Percentiles rank a stretch among this genome's conserved stretches.
phyloP scores from a whole-genome alignment of 2,797 vertebrate species.

The Anisognathus igniventris region DNA sequence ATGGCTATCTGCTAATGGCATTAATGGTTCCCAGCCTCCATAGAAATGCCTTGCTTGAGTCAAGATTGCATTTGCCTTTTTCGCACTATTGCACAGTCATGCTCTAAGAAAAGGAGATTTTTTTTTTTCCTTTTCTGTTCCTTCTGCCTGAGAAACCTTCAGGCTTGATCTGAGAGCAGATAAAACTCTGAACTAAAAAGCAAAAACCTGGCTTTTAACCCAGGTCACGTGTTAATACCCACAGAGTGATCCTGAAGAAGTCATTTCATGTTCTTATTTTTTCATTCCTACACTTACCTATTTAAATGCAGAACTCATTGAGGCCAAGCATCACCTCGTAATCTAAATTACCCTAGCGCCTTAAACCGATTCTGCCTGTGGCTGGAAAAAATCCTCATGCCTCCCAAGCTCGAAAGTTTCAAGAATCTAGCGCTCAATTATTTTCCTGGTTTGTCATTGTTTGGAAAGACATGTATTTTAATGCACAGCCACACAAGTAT shows the following conservation, averaged over 20 bases:
- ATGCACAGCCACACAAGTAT: neutral
- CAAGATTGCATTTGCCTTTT: neutral
- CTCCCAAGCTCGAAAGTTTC: neutral
- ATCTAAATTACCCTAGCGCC: neutral
- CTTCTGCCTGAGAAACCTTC: neutral
- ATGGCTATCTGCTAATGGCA: neutral
- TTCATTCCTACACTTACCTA: neutral
- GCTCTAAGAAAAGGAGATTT: neutral
- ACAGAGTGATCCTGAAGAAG: neutral
- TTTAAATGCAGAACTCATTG: neutral
- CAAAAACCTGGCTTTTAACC: neutral
- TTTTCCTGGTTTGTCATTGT: neutral
- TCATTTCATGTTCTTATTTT: neutral
- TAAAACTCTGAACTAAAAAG: neutral
- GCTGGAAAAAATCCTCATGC: neutral
- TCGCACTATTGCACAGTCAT: neutral
- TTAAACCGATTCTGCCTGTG: neutral
- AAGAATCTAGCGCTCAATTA: neutral
- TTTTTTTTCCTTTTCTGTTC: neutral
- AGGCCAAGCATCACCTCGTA: neutral
- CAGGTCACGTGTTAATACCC: neutral
- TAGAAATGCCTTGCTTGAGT: neutral
- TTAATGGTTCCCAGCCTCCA: neutral
- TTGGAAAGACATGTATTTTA: neutral
- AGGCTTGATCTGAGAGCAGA: constrained; percentile 14